phyloP scores from a whole-genome alignment of 2,888 invertebrate genomes.

The Troides helena region DNA sequence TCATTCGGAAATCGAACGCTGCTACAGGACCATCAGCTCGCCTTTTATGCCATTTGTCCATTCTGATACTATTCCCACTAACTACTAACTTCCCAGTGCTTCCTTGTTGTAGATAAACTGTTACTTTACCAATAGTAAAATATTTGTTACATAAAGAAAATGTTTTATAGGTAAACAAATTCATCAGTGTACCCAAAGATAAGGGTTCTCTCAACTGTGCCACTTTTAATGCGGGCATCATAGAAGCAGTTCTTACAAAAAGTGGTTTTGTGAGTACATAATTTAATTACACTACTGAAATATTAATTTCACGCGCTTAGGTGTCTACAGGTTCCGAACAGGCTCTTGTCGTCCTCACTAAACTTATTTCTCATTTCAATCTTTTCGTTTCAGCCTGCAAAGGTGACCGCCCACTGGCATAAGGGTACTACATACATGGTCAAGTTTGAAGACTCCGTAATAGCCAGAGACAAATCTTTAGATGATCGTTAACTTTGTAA shows the following conservation, averaged over 20 bases:
- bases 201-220: constrained; percentile 99
- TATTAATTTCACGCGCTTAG: no score
- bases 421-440: constrained; percentile 99
- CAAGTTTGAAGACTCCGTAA: constrained; percentile 96
- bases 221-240: constrained; percentile 98
- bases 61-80: no score
- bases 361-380: not conserved
- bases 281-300: no score
- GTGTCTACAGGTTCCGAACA: no score
- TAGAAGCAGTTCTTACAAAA: constrained; percentile 96
- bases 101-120: no score
- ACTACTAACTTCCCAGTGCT: no score
- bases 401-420: constrained; percentile 99
- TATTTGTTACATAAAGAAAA: not conserved
- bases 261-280: constrained; percentile 94
- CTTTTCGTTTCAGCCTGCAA: constrained; percentile 89
- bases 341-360: no score
- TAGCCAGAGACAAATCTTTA: constrained; percentile 92
- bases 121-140: no score
- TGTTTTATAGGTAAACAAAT: constrained; percentile 87
- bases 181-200: constrained; percentile 98
- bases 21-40: no score
- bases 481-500: constrained; percentile 85
- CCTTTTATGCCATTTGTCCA: no score
- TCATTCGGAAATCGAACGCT: no score